Conservation (phyloP, 1,140 invertebrate genomes). For the Whitmania pigra region DNA sequence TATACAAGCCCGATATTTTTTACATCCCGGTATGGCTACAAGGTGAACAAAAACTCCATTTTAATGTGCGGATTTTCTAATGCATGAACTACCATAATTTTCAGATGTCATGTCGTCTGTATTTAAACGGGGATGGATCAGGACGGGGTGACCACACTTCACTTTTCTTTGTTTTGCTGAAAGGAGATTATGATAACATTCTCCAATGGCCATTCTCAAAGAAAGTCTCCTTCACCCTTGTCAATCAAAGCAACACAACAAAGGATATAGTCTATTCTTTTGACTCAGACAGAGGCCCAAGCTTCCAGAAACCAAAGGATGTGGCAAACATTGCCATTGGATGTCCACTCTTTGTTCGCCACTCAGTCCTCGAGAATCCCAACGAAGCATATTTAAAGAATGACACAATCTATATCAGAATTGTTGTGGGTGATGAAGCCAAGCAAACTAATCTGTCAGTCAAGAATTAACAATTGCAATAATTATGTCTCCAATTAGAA, state of each 20-base stretch:
- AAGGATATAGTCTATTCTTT: conserved; percentile 22
- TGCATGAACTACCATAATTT: too few relatives aligned
- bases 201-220: conserved; percentile 68
- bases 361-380: too few relatives aligned
- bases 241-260: conserved; percentile 25
- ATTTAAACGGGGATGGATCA: conserved; percentile 53
- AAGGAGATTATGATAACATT: conserved; percentile 63
- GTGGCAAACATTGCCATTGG: conserved; percentile 23
- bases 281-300: conserved; percentile 34
- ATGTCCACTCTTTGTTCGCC: background rate
- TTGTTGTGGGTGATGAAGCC: too few relatives aligned
- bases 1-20: too few relatives aligned
- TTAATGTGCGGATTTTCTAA: too few relatives aligned
- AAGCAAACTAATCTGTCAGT: too few relatives aligned
- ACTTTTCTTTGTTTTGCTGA: conserved; percentile 56
- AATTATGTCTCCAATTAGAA: too few relatives aligned
- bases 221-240: conserved; percentile 52
- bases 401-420: too few relatives aligned
- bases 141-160: conserved; percentile 27
- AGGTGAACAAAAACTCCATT: too few relatives aligned
- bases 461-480: too few relatives aligned
- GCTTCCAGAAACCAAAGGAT: conserved; percentile 22
- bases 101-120: conserved; percentile 56
- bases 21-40: too few relatives aligned
- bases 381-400: too few relatives aligned